Evolutionary conservation across 2,113 vertebrate species (phyloP).

Genomic region (Neomonachus schauinslandi): DNA sequence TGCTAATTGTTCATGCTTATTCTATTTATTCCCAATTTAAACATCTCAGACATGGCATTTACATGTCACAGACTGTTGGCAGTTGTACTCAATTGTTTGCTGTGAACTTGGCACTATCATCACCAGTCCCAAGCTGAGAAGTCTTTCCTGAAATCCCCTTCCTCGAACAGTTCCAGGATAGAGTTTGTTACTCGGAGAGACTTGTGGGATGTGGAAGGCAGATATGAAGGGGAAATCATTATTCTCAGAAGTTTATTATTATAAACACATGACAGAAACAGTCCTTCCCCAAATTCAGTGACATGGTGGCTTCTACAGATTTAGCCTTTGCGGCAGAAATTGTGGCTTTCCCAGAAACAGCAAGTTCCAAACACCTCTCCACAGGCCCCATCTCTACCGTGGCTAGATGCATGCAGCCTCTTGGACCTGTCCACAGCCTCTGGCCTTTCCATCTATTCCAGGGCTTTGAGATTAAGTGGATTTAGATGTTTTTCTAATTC

Average conservation of each 20-base stretch:
- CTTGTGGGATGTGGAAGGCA: neutral
- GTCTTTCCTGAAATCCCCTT: neutral
- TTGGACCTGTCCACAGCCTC: neutral
- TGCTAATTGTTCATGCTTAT: neutral
- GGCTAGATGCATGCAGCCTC: rapidly evolving
- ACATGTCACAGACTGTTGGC: neutral
- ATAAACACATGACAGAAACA: rapidly evolving
- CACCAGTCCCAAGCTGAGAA: neutral
- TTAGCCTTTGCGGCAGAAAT: neutral
- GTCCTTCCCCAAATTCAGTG: neutral
- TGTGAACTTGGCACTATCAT: neutral
- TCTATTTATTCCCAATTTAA: neutral
- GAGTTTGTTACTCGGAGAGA: neutral
- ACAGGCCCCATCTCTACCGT: rapidly evolving
- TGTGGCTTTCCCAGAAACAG: neutral
- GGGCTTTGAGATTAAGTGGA: neutral
- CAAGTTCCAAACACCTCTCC: neutral
- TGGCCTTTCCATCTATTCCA: neutral
- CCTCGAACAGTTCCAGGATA: neutral
- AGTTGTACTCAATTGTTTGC: neutral
- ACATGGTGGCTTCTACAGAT: neutral
- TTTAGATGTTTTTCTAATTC: neutral
- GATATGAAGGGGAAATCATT: neutral
- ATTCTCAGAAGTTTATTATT: neutral
- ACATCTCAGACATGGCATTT: neutral